Percentiles rank a stretch among this genome's conserved stretches.
phyloP scores from a whole-genome alignment of 2,797 vertebrate species.

The Trachurus trachurus region DNA sequence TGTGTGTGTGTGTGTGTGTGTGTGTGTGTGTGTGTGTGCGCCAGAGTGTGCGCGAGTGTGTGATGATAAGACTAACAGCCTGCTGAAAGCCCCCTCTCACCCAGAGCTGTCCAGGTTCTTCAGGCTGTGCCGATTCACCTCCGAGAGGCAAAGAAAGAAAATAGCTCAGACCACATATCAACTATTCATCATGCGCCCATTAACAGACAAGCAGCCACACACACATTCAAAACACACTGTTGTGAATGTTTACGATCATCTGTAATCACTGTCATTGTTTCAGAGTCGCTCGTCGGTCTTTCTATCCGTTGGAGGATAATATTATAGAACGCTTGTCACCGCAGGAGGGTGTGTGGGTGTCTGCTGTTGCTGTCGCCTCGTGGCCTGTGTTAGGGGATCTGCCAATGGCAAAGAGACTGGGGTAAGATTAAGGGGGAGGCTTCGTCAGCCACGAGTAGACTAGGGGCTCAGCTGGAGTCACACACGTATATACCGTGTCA shows the following conservation, averaged over 20 bases:
- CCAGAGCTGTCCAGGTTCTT: slow-evolving; percentile 68
- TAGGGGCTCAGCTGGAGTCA: slow-evolving; percentile 78
- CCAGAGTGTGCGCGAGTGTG: slow-evolving; percentile 41
- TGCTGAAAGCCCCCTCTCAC: slow-evolving; percentile 75
- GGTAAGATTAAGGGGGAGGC: slow-evolving; percentile 38
- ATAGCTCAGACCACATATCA: slow-evolving; percentile 46
- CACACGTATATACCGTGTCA: slow-evolving; percentile 49
- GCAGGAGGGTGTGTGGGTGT: slow-evolving; percentile 39
- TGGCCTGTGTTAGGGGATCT: slow-evolving; percentile 45
- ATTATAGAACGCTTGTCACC: slow-evolving; percentile 57
- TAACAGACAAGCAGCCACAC: slow-evolving; percentile 32
- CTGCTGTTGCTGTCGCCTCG: slow-evolving; percentile 36
- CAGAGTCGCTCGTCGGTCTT: slow-evolving; percentile 21
- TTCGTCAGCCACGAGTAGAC: slow-evolving; percentile 47
- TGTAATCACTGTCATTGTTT: slow-evolving; percentile 25
- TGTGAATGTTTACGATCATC: slow-evolving; percentile 11
- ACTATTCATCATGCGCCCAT: slow-evolving; percentile 46
- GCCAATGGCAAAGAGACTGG: slow-evolving; percentile 42
- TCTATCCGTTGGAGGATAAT: slow-evolving; percentile 38
- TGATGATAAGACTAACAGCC: slow-evolving; percentile 81
- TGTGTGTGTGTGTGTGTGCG: slow-evolving; percentile 42
- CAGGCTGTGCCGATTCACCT: slow-evolving; percentile 67
- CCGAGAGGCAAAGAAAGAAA: slow-evolving; percentile 55
- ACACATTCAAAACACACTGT: slow-evolving; percentile 24
- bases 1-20: slow-evolving; percentile 39